These are phyloP conservation scores for Steinernema hermaphroditum DNA, from an alignment of 2,888 invertebrate genomes.

Conservation along the genomic window DNA sequence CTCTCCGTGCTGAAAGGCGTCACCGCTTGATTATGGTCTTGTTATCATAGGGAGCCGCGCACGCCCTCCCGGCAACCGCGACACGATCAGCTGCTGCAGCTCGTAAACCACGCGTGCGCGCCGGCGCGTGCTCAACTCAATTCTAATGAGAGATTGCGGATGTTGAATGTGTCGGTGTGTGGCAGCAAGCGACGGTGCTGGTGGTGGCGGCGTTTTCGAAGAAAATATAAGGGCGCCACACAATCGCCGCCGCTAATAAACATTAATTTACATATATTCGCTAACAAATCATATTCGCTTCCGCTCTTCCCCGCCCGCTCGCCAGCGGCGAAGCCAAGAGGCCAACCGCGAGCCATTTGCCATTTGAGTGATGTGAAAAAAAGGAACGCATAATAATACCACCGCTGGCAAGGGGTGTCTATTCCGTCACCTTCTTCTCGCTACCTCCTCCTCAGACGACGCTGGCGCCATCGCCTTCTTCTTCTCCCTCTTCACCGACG, in stretches of 20 bases:
- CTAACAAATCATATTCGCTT: slow-evolving; percentile 22
- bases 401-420: no score
- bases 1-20: background rate
- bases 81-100: slow-evolving; percentile 17
- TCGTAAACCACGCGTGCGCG: slow-evolving; percentile 22
- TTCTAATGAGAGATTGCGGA: slow-evolving; percentile 8
- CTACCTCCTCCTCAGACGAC: no score
- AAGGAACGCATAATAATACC: background rate
- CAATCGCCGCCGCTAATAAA: slow-evolving; percentile 15
- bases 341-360: background rate
- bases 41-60: background rate
- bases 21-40: background rate
- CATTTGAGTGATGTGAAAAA: background rate
- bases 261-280: slow-evolving; percentile 26
- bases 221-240: slow-evolving; percentile 20
- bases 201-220: background rate
- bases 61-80: background rate
- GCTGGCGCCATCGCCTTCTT: no score
- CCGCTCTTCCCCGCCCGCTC: background rate
- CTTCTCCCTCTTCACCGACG: no score
- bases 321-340: no score
- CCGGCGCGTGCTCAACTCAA: background rate
- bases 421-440: no score
- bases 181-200: background rate
- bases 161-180: background rate